Percentiles rank a stretch among this genome's conserved stretches.
These are phyloP conservation scores for Branchipolynoe longqiensis DNA, from an alignment of 2,888 invertebrate species.

Conservation along the genomic window DNA sequence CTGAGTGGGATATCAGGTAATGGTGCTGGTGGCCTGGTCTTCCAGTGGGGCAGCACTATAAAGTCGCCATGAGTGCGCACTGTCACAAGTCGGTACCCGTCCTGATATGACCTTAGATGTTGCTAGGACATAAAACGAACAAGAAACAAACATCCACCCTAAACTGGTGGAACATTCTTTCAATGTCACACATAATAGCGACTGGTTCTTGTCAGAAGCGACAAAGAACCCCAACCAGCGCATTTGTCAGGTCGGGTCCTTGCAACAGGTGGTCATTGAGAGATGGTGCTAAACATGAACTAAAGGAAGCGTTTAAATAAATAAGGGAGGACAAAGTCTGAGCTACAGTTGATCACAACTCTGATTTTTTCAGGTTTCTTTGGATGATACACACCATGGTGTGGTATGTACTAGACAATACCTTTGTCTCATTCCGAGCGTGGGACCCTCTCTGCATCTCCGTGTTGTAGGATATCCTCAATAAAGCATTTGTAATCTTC, in stretches of 20 bases:
- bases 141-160: too few species aligned
- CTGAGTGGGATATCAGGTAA: too few species aligned
- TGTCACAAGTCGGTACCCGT: too few species aligned
- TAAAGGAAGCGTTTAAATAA: conserved; percentile 45
- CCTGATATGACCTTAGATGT: conserved; percentile 44
- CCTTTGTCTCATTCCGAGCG: not conserved
- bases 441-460: conserved; percentile 52
- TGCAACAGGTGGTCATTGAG: conserved; percentile 62
- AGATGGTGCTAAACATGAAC: conserved; percentile 58
- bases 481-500: conserved; percentile 48
- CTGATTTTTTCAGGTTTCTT: conserved; percentile 60
- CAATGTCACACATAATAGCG: too few species aligned
- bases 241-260: conserved; percentile 64
- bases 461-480: conserved; percentile 1
- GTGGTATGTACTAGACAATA: conserved; percentile 57
- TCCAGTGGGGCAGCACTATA: too few species aligned
- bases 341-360: conserved; percentile 65
- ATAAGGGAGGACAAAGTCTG: conserved; percentile 54
- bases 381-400: conserved; percentile 60
- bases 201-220: too few species aligned
- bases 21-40: too few species aligned
- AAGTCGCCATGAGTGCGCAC: too few species aligned
- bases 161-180: conserved; percentile 65
- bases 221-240: conserved; percentile 59
- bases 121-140: too few species aligned